These are phyloP conservation scores for Sander lucioperca DNA, from an alignment of 2,113 vertebrate genomes.

Conservation along the genomic window DNA sequence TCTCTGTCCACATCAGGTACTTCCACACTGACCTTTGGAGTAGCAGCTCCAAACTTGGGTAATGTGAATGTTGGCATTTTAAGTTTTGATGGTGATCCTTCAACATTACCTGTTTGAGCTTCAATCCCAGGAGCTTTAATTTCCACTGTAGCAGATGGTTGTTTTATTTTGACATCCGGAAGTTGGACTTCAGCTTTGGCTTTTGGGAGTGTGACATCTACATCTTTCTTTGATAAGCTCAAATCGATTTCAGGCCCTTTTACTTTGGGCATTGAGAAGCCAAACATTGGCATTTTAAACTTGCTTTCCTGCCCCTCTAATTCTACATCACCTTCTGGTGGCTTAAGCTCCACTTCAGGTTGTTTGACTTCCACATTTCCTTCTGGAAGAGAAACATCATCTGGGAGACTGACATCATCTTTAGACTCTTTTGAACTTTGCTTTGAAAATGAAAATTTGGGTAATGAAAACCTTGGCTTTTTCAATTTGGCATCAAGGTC, in stretches of 20 bases:
- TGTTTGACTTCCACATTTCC: neutral
- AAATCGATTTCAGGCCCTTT: slow-evolving; percentile 41
- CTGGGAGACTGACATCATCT: neutral
- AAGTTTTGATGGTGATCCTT: slow-evolving; percentile 61
- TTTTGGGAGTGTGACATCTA: slow-evolving; percentile 22
- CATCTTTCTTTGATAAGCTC: slow-evolving; percentile 14
- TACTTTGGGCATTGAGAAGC: slow-evolving; percentile 35
- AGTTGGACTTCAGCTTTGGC: slow-evolving; percentile 20
- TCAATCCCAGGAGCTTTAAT: slow-evolving; percentile 29
- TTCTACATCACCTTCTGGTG: neutral
- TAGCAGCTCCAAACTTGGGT: slow-evolving; percentile 65
- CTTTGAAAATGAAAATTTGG: slow-evolving; percentile 26
- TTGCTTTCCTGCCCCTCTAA: slow-evolving; percentile 20
- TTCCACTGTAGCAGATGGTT: slow-evolving; percentile 22
- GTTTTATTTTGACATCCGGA: slow-evolving; percentile 19
- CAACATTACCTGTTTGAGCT: neutral
- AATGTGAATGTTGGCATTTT: slow-evolving; percentile 70
- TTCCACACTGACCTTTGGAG: slow-evolving; percentile 33
- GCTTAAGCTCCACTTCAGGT: neutral
- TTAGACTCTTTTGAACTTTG: neutral
- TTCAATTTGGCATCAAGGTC: slow-evolving; percentile 3
- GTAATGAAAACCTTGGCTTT: neutral
- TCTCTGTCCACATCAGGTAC: slow-evolving; percentile 42
- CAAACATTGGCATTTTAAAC: slow-evolving; percentile 54
- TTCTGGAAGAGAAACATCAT: slow-evolving; percentile 5